phyloP scores from a whole-genome alignment of 2,888 invertebrate genomes.

The Rapana venosa region DNA sequence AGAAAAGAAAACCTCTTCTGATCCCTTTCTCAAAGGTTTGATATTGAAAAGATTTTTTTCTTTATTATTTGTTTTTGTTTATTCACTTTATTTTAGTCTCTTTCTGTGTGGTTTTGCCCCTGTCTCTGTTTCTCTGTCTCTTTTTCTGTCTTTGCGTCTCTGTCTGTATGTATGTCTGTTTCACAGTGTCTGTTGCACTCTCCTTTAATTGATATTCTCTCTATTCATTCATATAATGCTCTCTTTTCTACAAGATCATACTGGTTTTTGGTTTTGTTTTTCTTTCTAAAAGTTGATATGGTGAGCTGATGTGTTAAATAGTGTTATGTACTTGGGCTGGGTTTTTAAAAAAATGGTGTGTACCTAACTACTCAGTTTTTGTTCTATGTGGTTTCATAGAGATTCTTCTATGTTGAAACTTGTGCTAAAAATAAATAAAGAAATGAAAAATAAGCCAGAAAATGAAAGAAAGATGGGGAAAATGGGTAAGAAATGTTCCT shows the following conservation, averaged over 20 bases:
- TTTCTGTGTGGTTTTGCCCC: background rate
- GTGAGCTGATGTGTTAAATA: too few relatives aligned
- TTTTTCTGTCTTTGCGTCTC: conserved; percentile 27
- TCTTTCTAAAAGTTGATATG: too few relatives aligned
- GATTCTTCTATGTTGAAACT: background rate
- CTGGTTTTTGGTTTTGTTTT: too few relatives aligned
- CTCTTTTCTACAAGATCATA: too few relatives aligned
- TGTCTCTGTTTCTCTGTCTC: background rate
- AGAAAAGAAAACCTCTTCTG: background rate
- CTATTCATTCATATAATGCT: too few relatives aligned
- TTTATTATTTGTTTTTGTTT: background rate
- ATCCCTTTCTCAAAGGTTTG: background rate
- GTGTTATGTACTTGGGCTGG: too few relatives aligned
- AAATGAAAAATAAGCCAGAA: too few relatives aligned
- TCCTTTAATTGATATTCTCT: background rate
- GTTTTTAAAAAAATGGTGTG: too few relatives aligned
- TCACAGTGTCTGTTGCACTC: conserved; percentile 26
- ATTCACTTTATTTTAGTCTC: background rate
- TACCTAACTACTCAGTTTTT: too few relatives aligned
- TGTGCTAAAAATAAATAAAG: background rate
- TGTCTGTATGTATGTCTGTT: conserved; percentile 20
- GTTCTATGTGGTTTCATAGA: too few relatives aligned
- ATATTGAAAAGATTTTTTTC: background rate
- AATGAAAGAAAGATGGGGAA: too few relatives aligned
- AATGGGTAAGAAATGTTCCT: too few relatives aligned